Evolutionary conservation across 2,888 invertebrate species (phyloP), one percentile per base, ranked within the genome.

Genomic region (Lissonota sp.): DNA sequence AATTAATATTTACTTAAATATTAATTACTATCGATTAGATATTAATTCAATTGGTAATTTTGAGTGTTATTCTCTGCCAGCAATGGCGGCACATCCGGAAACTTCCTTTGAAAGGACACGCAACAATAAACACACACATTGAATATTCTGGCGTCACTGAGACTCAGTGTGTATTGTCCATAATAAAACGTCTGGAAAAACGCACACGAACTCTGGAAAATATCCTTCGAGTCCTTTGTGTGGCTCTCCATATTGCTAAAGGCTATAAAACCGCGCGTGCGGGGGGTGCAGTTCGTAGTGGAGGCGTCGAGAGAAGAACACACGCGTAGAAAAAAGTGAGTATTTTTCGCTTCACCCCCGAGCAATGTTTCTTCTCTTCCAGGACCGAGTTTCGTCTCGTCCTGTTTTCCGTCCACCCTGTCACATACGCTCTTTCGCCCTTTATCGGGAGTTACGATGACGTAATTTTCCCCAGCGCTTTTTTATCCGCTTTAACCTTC

Each of bases 371-470:
- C 63, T 60, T 6, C 60, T 62, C 51, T 60, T 49, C 40, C 53
- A 26, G 42, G 39, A 66, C 66, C 72, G 72, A 78, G 51, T 69
- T 58, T 62, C 63, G 40, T 37, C 49, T 49, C 71, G 51, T 51
- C 55, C 62, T 62, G 60, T 85, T 84, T 87, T 87, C 88, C 87
- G 85, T 87, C 87, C 86, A 85, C 88, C 86, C 82, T 81, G 88
- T 88, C 88, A 88, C 89, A 88, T 87, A 87, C 87, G 88, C 89
- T 90, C 87, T 90, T 88, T 90, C 88, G 86, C 90, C 86, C 86
- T 90, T 67, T 89, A 91, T 88, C 84, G 87, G 88, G 89, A 91
- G 90, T 91, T 91, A 91, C 90, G 91, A 89, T 87, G 86, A 87
- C 89, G 89, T 90, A 91, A 90, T 90, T 90, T 88, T 85, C 81